Conservation (phyloP, 2,888 invertebrate genomes). For the Lomographa bimaculata region DNA sequence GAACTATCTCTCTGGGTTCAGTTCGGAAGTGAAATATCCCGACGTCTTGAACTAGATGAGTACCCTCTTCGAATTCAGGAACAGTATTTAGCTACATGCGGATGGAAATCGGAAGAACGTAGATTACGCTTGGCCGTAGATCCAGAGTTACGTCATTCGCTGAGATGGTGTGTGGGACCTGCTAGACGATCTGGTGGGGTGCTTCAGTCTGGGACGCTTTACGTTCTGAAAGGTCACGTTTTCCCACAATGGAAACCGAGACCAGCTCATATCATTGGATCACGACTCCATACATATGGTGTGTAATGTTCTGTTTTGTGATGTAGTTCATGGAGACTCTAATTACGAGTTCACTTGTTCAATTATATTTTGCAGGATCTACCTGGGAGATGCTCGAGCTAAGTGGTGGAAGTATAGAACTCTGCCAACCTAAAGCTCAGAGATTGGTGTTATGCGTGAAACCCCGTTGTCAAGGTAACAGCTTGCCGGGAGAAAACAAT, state of each 20-base stretch:
- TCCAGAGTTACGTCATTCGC: constrained; percentile 84
- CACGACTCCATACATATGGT: constrained; percentile 84
- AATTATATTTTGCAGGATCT: constrained; percentile 61
- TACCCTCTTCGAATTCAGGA: constrained; percentile 85
- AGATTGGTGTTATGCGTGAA: constrained; percentile 72
- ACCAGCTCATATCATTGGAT: constrained; percentile 84
- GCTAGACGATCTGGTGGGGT: constrained; percentile 73
- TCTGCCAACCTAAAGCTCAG: constrained; percentile 72
- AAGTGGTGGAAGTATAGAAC: constrained; percentile 69
- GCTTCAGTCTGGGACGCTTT: constrained; percentile 74
- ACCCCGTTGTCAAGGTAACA: constrained; percentile 66
- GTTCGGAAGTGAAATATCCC: constrained; percentile 81
- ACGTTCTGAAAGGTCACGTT: constrained; percentile 86
- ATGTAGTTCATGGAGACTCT: too few relatives aligned
- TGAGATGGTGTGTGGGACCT: constrained; percentile 86
- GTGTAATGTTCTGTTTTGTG: constrained; percentile 15
- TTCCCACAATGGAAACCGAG: constrained; percentile 87
- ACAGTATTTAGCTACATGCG: constrained; percentile 82
- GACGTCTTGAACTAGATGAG: constrained; percentile 81
- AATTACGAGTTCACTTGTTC: too few relatives aligned
- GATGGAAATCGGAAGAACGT: constrained; percentile 84
- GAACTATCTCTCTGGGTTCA: constrained; percentile 81
- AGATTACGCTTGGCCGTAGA: constrained; percentile 86
- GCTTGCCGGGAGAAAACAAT: constrained; percentile 51
- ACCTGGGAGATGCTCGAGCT: constrained; percentile 72